A percentile compares a stretch with the other conserved stretches of the same genome.
Evolutionary conservation across 2,888 invertebrate genomes (phyloP).

Genomic region (Nineta flava): DNA sequence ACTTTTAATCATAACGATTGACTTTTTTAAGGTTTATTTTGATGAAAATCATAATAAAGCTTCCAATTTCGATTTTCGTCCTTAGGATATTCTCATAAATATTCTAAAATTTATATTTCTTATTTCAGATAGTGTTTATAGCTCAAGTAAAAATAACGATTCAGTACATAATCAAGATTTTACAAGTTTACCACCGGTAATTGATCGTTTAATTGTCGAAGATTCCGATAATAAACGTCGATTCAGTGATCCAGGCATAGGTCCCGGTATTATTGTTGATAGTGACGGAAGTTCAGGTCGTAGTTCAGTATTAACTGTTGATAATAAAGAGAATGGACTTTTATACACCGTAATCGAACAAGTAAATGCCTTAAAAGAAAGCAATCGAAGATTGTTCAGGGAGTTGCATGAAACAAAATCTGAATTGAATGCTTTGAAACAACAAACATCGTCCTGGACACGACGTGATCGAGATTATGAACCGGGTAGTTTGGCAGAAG

Average conservation of each 20-base stretch:
- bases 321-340: slow-evolving; percentile 38
- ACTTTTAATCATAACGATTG: too few relatives aligned
- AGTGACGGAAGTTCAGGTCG: slow-evolving; percentile 34
- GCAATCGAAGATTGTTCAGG: slow-evolving; percentile 56
- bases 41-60: too few relatives aligned
- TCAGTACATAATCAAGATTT: slow-evolving; percentile 27
- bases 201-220: slow-evolving; percentile 37
- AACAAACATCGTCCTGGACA: slow-evolving; percentile 18
- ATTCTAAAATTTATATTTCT: too few relatives aligned
- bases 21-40: too few relatives aligned
- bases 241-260: slow-evolving; percentile 51
- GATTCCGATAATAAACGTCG: slow-evolving; percentile 38
- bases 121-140: slow-evolving; percentile 5
- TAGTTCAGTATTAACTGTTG: slow-evolving; percentile 35
- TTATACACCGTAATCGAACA: slow-evolving; percentile 54
- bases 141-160: slow-evolving; percentile 6
- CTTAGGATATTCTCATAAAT: too few relatives aligned
- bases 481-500: slow-evolving; percentile 56
- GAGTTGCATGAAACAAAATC: slow-evolving; percentile 60
- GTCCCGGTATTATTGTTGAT: slow-evolving; percentile 30
- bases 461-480: slow-evolving; percentile 35
- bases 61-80: too few relatives aligned
- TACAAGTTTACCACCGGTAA: slow-evolving; percentile 56
- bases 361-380: slow-evolving; percentile 51
- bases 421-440: slow-evolving; percentile 29